These are phyloP conservation scores for Erythrolamprus reginae DNA, from an alignment of 2,113 vertebrate genomes.

Conservation along the genomic window DNA sequence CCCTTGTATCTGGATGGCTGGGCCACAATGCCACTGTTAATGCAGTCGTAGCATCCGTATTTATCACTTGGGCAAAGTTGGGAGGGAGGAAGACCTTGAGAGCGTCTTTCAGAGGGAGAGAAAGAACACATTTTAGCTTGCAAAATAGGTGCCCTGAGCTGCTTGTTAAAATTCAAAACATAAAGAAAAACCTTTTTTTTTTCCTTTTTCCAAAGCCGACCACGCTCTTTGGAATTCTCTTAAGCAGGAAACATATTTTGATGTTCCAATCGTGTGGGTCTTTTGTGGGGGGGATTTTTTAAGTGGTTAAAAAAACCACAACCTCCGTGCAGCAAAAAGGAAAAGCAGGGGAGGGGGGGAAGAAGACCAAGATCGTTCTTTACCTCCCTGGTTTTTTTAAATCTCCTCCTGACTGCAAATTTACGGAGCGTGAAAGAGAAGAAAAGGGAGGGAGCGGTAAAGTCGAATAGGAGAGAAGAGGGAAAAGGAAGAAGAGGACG, in stretches of 20 bases:
- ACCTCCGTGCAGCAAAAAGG: not conserved
- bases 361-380: too few species aligned
- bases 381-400: not conserved
- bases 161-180: slow-evolving; percentile 21
- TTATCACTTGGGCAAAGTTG: slow-evolving; percentile 18
- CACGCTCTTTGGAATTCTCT: slow-evolving; percentile 15
- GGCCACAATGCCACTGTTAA: slow-evolving; percentile 32
- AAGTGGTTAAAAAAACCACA: not conserved
- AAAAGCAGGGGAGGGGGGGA: too few species aligned
- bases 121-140: slow-evolving; percentile 19
- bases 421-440: not conserved
- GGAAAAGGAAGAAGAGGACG: too few species aligned
- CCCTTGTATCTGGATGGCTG: not conserved
- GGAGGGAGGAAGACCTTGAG: slow-evolving; percentile 51
- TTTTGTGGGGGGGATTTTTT: not conserved
- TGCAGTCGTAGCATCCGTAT: slow-evolving; percentile 23
- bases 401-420: not conserved
- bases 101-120: not conserved
- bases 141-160: slow-evolving; percentile 40
- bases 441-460: not conserved
- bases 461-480: not conserved
- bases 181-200: not conserved
- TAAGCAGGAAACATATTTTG: not conserved
- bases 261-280: slow-evolving; percentile 20
- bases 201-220: not conserved